Evolutionary conservation across 1,140 invertebrate species (phyloP).

Genomic region (Oncopodura yosiiana): DNA sequence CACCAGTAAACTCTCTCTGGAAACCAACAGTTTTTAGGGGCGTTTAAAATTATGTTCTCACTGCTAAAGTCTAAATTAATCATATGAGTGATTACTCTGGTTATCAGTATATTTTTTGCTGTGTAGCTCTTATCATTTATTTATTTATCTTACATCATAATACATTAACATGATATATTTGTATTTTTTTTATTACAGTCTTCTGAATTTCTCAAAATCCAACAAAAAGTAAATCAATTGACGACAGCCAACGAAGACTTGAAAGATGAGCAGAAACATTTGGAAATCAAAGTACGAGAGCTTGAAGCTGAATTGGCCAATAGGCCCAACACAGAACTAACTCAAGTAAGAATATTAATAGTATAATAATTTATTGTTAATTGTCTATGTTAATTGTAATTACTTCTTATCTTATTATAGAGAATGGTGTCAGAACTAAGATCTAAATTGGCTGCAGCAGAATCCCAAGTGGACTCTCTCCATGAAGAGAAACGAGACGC

Average conservation of each 20-base stretch:
- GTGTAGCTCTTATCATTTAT: too few relatives aligned
- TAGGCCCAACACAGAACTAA: slow-evolving; percentile 30
- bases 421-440: slow-evolving; percentile 49
- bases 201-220: slow-evolving; percentile 49
- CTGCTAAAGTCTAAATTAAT: too few relatives aligned
- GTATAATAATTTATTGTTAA: too few relatives aligned
- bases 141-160: not conserved
- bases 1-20: too few relatives aligned
- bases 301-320: slow-evolving; percentile 55
- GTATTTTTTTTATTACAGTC: slow-evolving; percentile 25
- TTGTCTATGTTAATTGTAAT: slow-evolving; percentile 9
- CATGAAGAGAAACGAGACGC: slow-evolving; percentile 95
- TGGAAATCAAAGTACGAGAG: slow-evolving; percentile 58
- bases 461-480: slow-evolving; percentile 79
- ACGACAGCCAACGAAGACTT: slow-evolving; percentile 66
- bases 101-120: too few relatives aligned
- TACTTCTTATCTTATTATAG: slow-evolving; percentile 36
- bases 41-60: too few relatives aligned
- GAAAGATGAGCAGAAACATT: slow-evolving; percentile 67
- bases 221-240: slow-evolving; percentile 72
- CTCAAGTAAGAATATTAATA: slow-evolving; percentile 16
- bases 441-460: slow-evolving; percentile 70
- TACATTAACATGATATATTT: not conserved
- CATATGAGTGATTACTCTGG: too few relatives aligned
- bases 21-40: too few relatives aligned